Evolutionary conservation across 2,113 vertebrate species (phyloP).

Genomic region (Chionodraco myersi): DNA sequence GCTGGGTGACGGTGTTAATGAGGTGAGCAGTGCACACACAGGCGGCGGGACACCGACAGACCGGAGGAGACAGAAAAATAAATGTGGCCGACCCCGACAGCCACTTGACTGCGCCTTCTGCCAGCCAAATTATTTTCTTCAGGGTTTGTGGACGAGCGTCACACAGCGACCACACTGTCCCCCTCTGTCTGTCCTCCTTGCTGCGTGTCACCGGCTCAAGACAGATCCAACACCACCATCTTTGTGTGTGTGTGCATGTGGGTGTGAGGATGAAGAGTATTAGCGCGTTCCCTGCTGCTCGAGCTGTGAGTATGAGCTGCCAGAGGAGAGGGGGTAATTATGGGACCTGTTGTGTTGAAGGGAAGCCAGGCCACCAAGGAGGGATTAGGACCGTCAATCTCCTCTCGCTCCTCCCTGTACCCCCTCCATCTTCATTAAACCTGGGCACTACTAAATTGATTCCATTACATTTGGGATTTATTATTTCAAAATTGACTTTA

Average conservation of each 20-base stretch:
- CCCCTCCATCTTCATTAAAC: slow-evolving; percentile 28
- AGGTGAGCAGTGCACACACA: slow-evolving; percentile 56
- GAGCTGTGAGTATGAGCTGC: slow-evolving; percentile 86
- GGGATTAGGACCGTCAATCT: slow-evolving; percentile 89
- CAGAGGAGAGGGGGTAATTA: slow-evolving; percentile 94
- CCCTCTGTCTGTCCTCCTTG: slow-evolving; percentile 63
- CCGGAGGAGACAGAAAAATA: slow-evolving; percentile 56
- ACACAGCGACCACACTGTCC: slow-evolving; percentile 60
- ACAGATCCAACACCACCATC: slow-evolving; percentile 65
- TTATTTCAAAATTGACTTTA: background rate
- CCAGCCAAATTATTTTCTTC: slow-evolving; percentile 54
- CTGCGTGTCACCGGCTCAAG: slow-evolving; percentile 67
- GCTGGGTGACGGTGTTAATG: slow-evolving; percentile 67
- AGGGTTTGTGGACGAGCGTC: slow-evolving; percentile 57
- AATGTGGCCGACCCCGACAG: slow-evolving; percentile 42
- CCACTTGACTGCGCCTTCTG: slow-evolving; percentile 55
- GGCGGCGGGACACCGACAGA: slow-evolving; percentile 50
- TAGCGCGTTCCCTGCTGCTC: slow-evolving; percentile 93
- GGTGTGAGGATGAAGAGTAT: slow-evolving; percentile 89
- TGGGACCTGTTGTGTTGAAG: slow-evolving; percentile 94
- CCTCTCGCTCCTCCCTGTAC: slow-evolving; percentile 54
- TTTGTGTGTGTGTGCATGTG: slow-evolving; percentile 56
- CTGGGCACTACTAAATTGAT: background rate
- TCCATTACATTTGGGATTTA: background rate
- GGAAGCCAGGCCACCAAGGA: slow-evolving; percentile 91